phyloP scores from a whole-genome alignment of 2,797 vertebrate genomes.

The Margarornis squamiger region DNA sequence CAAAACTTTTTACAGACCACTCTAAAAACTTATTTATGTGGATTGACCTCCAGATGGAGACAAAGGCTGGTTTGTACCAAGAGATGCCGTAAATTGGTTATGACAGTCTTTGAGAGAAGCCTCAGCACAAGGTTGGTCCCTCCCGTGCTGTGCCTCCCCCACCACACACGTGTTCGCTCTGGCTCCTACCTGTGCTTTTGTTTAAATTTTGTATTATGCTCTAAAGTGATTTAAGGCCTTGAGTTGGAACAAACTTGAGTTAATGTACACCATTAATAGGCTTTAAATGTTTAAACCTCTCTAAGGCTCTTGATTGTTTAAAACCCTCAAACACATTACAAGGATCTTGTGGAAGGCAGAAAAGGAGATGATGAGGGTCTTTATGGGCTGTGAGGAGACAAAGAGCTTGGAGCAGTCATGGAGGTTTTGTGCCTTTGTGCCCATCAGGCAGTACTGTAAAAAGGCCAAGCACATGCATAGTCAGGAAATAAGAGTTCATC shows the following conservation, averaged over 20 bases:
- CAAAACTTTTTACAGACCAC: not conserved
- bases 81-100: not conserved
- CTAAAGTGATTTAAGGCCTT: not conserved
- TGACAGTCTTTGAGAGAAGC: not conserved
- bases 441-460: not conserved
- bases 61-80: not conserved
- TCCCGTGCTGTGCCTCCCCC: not conserved
- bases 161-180: fast-evolving
- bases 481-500: not conserved
- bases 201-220: conserved; percentile 3
- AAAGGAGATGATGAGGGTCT: not conserved
- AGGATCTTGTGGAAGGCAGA: not conserved
- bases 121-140: not conserved
- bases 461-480: not conserved
- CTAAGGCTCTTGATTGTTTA: not conserved
- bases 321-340: not conserved
- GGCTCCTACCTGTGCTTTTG: not conserved
- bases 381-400: not conserved
- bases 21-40: not conserved
- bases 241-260: not conserved
- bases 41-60: conserved; percentile 41
- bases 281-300: conserved; percentile 45
- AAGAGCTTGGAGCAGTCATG: not conserved
- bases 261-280: not conserved
- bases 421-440: not conserved